Conservation (phyloP, 2,888 invertebrate species). For the Eurytoma adleriae region DNA sequence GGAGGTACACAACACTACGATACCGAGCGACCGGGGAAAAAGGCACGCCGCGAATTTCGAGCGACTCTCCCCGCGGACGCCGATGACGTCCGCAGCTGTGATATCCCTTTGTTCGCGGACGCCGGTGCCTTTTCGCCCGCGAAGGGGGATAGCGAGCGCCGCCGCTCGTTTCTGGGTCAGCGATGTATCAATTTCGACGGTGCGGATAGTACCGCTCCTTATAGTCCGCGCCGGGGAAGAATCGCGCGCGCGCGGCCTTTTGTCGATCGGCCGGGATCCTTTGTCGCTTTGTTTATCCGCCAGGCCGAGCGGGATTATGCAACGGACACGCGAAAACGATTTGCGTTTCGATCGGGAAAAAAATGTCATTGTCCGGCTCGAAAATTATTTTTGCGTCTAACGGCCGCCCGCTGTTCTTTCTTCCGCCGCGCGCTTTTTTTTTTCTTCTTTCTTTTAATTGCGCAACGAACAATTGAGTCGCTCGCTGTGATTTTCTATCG, state of each 20-base stretch:
- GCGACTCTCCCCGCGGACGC: background rate
- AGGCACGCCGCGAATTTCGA: constrained; percentile 10
- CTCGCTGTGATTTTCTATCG: too few relatives aligned
- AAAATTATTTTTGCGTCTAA: too few relatives aligned
- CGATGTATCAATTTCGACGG: constrained; percentile 2
- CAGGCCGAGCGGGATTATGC: too few relatives aligned
- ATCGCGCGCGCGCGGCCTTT: background rate
- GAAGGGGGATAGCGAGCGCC: background rate
- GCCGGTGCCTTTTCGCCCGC: background rate
- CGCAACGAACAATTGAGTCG: too few relatives aligned
- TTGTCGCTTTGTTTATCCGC: background rate
- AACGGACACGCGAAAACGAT: too few relatives aligned
- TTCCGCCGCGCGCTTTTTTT: too few relatives aligned
- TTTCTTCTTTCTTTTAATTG: too few relatives aligned
- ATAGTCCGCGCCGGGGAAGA: background rate
- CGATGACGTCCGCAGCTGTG: background rate
- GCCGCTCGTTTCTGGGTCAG: background rate
- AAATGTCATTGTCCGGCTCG: too few relatives aligned
- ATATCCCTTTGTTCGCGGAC: background rate
- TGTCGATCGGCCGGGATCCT: background rate
- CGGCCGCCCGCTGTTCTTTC: too few relatives aligned
- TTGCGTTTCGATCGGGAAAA: too few relatives aligned
- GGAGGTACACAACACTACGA: background rate
- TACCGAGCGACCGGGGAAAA: background rate
- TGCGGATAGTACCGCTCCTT: background rate